Percentiles rank a stretch among this genome's conserved stretches.
These are phyloP conservation scores for Tyrannus savana DNA, from an alignment of 2,113 vertebrate species.

Conservation along the genomic window DNA sequence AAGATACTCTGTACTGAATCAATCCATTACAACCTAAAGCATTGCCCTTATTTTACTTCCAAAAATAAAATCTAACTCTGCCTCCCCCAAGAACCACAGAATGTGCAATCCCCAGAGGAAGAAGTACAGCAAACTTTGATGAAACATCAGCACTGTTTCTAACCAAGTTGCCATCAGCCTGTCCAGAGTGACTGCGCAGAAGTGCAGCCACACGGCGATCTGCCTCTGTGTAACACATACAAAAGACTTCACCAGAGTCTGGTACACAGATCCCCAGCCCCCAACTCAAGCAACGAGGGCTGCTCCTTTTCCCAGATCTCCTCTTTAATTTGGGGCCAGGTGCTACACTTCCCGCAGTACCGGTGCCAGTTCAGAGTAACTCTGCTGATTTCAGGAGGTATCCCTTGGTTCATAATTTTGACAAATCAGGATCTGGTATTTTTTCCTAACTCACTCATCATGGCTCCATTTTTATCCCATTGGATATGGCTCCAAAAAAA, in stretches of 20 bases:
- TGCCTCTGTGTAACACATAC: slow-evolving; percentile 38
- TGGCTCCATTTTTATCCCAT: background rate
- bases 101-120: background rate
- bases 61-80: background rate
- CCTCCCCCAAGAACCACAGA: background rate
- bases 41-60: background rate
- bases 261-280: slow-evolving; percentile 21
- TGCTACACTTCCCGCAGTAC: background rate
- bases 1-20: background rate
- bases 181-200: background rate
- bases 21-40: background rate
- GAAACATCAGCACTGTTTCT: background rate
- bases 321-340: background rate
- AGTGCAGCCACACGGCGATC: background rate
- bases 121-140: background rate
- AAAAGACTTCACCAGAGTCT: slow-evolving; percentile 48
- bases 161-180: slow-evolving; percentile 1
- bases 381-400: background rate
- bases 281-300: background rate
- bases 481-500: background rate
- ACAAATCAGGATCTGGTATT: background rate
- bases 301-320: slow-evolving; percentile 17
- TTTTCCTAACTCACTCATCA: background rate
- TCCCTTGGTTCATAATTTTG: background rate
- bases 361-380: background rate